A percentile compares a stretch with the other conserved stretches of the same genome.
Conservation (phyloP, 2,797 vertebrate genomes). For the Brachyrhaphis roseni region DNA sequence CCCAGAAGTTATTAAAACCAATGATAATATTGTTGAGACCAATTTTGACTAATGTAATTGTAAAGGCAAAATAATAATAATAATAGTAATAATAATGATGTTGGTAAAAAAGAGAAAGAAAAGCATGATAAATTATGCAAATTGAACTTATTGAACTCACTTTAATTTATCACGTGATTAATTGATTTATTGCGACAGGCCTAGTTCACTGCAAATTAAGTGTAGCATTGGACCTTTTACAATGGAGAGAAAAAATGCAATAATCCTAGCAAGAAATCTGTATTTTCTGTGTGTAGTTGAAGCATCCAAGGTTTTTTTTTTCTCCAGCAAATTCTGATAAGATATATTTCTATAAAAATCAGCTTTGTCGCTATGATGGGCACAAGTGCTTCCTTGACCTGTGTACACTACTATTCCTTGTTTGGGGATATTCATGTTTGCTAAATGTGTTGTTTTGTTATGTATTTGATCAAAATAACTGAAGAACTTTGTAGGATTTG, state of each 20-base stretch:
- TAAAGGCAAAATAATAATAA: too few species aligned
- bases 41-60: too few species aligned
- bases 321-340: background rate
- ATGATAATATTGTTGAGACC: too few species aligned
- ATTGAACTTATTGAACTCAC: too few species aligned
- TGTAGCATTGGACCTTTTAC: conserved; percentile 18
- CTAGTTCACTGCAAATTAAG: conserved; percentile 25
- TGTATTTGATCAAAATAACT: conserved; percentile 28
- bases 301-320: conserved; percentile 38
- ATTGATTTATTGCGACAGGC: too few species aligned
- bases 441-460: conserved; percentile 32
- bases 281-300: conserved; percentile 52
- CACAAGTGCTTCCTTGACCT: conserved; percentile 24
- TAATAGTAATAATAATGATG: too few species aligned
- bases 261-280: conserved; percentile 40
- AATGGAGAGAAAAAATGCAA: conserved; percentile 31
- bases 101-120: too few species aligned
- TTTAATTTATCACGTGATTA: too few species aligned
- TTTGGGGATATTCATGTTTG: conserved; percentile 9
- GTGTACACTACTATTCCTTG: conserved; percentile 7
- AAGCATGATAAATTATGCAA: too few species aligned
- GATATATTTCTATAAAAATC: background rate
- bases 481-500: conserved; percentile 18
- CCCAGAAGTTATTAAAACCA: too few species aligned
- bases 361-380: conserved; percentile 14